Conservation (phyloP, 2,888 invertebrate genomes). For the Drepana falcataria region DNA sequence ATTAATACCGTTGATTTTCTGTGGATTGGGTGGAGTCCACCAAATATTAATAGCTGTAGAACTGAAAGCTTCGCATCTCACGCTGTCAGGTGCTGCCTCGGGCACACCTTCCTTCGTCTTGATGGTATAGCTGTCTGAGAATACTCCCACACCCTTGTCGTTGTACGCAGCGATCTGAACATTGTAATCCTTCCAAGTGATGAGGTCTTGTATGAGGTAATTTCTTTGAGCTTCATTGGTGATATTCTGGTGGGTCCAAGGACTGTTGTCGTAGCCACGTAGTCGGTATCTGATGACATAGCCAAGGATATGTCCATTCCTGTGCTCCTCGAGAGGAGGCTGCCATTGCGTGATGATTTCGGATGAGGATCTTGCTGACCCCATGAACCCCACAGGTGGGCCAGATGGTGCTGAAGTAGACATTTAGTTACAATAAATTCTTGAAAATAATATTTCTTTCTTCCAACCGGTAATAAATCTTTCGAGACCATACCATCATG, state of each 20-base stretch:
- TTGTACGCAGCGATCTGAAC: slow-evolving; percentile 98
- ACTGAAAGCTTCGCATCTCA: slow-evolving; percentile 87
- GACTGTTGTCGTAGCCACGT: slow-evolving; percentile 93
- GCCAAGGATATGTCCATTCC: slow-evolving; percentile 96
- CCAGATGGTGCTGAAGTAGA: slow-evolving; percentile 91
- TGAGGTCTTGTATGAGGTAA: slow-evolving; percentile 93
- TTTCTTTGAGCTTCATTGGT: slow-evolving; percentile 95
- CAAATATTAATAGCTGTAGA: slow-evolving; percentile 90
- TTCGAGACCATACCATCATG: no score
- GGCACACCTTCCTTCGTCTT: slow-evolving; percentile 98
- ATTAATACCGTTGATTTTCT: slow-evolving; percentile 98
- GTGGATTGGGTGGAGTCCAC: slow-evolving; percentile 98
- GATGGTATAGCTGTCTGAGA: slow-evolving; percentile 92
- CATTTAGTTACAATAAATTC: not conserved
- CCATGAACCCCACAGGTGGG: slow-evolving; percentile 96
- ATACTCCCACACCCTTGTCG: slow-evolving; percentile 96
- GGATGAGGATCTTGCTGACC: slow-evolving; percentile 94
- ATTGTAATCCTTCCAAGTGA: slow-evolving; percentile 98
- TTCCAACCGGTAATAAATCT: no score
- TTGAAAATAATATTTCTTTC: no score
- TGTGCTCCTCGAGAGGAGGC: slow-evolving; percentile 94
- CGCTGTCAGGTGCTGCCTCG: slow-evolving; percentile 92
- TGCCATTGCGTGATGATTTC: slow-evolving; percentile 99
- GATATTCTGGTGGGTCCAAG: slow-evolving; percentile 94
- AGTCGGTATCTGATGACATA: slow-evolving; percentile 95